Evolutionary conservation across 1,140 invertebrate genomes (phyloP), one percentile per base, ranked within the genome.

Genomic region (Eumaeus atala): DNA sequence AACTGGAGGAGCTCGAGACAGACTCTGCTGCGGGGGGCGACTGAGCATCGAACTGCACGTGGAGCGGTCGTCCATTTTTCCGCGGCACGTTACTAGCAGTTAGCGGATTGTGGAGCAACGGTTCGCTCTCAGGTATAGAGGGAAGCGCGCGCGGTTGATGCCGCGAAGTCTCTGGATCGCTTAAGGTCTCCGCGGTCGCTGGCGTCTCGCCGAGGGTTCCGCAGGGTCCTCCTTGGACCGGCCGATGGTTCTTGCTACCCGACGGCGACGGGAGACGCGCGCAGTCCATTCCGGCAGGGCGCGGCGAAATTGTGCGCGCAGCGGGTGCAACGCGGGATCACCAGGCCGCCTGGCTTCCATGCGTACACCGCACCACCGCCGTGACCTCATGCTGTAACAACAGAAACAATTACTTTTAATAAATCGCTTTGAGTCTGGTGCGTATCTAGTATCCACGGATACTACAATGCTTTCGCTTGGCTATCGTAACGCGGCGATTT

Each of bases 31-130:
- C 70, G 44, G 80, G 71, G 14, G 78, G 82, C 35, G 87, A 84
- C 58, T 85, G 78, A 35, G 83, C 76, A 38, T 87, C 74, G 64
- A 92, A 92, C 69, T 92, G 90, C 44, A 92, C 91, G 54, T 89
- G 91, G 6, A 83, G 66, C 49, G 87, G 82, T 40, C 89, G 89
- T 9, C 72, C 79, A 55, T 77, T 72, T 34, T 72, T 78, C 17
- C 72, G 67, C 59, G 70, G 44, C 67, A 70, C 64, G 51, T 70
- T 57, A 62, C 66, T 65, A 37, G 54, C 66, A 62, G 66, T 70
- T 48, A 70, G 57, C 58, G 67, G 67, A 21, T 64, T 72, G 44
- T 55, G 66, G 53, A 86, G 72, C 55, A 84, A 64, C 51, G 81
- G 79, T 63, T 84, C 77, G 56, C 72, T 74, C 64, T 87, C 81